Conservation (phyloP, 2,797 vertebrate species). For the Gobionotothen gibberifrons region DNA sequence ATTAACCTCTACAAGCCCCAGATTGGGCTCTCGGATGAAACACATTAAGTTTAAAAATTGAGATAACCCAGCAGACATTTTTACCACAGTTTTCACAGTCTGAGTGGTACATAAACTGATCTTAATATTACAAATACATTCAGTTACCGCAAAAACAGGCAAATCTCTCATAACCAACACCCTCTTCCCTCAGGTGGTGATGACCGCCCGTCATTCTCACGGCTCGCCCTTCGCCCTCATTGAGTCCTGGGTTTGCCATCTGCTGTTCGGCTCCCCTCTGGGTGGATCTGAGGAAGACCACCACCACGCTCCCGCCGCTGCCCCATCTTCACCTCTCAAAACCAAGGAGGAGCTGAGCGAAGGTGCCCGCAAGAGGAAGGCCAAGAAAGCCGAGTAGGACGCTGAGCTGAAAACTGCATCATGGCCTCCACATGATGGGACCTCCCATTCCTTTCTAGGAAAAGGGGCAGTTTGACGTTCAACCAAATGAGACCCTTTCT, state of each 20-base stretch:
- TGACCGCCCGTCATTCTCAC: conserved; percentile 96
- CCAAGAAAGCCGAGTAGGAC: conserved; percentile 94
- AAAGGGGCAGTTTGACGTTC: conserved; percentile 73
- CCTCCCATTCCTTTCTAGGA: conserved; percentile 67
- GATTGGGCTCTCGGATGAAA: no score
- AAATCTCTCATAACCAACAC: background rate
- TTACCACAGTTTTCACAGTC: no score
- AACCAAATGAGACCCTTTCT: conserved; percentile 71
- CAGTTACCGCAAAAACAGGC: background rate
- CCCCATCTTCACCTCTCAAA: conserved; percentile 85
- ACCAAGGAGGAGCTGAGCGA: conserved; percentile 95
- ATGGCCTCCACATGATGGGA: conserved; percentile 53
- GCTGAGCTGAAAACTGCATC: conserved; percentile 46
- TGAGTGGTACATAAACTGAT: background rate
- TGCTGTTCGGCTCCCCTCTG: conserved; percentile 90
- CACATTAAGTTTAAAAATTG: background rate
- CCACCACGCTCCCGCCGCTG: conserved; percentile 71
- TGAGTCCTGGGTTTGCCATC: conserved; percentile 89
- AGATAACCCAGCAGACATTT: background rate
- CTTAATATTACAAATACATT: background rate
- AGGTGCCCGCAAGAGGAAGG: conserved; percentile 93
- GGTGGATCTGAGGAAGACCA: conserved; percentile 83
- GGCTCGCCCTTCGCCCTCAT: conserved; percentile 92
- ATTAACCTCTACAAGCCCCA: background rate
- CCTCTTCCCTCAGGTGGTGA: conserved; percentile 85